Conservation (phyloP, 2,888 invertebrate species). For the Nowickia ferox region DNA sequence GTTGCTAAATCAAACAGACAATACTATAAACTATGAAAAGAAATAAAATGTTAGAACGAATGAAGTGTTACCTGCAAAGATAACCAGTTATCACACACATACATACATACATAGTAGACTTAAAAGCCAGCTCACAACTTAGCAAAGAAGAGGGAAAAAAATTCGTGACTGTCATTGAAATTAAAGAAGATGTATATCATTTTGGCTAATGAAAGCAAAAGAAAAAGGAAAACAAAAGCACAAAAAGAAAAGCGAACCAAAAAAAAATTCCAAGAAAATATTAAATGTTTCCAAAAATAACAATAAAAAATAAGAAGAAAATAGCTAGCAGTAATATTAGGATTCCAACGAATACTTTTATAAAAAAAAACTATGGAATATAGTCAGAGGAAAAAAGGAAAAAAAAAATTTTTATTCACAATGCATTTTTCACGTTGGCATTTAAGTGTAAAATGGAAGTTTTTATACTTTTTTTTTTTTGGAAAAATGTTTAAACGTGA, state of each 20-base stretch:
- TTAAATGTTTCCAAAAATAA: slow-evolving; percentile 10
- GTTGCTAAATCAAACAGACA: slow-evolving; percentile 42
- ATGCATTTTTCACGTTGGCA: slow-evolving; percentile 41
- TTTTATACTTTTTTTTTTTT: not conserved
- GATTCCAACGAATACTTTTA: slow-evolving; percentile 23
- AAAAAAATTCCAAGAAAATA: slow-evolving; percentile 22
- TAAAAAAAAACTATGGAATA: slow-evolving; percentile 34
- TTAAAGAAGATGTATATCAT: slow-evolving; percentile 61
- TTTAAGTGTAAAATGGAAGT: slow-evolving; percentile 39
- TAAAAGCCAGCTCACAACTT: not conserved
- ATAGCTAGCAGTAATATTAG: slow-evolving; percentile 5
- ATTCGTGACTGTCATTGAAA: slow-evolving; percentile 58
- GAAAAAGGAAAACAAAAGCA: slow-evolving; percentile 5
- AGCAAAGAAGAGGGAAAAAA: slow-evolving; percentile 4
- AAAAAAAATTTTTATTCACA: slow-evolving; percentile 1
- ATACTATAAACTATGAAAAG: not conserved
- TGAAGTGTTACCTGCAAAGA: slow-evolving; percentile 22
- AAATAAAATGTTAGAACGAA: not conserved
- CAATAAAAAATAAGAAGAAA: not conserved
- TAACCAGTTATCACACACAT: not conserved
- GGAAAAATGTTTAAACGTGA: slow-evolving; percentile 46
- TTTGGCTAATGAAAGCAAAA: slow-evolving; percentile 7
- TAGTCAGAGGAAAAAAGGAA: not conserved
- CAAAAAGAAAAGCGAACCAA: not conserved
- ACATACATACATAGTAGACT: not conserved